Base-by-base conservation (phyloP, 2,113 vertebrate genomes). In the Leiothrix lutea region DNA sequence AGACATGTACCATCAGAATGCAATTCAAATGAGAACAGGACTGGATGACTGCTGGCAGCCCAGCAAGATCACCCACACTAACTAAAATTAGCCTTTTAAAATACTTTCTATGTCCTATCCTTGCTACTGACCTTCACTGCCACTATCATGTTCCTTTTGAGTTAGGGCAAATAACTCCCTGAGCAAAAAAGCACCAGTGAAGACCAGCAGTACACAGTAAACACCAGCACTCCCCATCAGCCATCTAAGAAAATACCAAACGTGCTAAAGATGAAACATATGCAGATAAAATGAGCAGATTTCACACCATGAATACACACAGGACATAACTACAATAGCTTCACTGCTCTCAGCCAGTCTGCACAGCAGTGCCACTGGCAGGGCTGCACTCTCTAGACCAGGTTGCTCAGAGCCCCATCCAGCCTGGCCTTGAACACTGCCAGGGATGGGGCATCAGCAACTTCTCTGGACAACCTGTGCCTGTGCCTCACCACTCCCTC, bases 71-170 rank as follows among this genome's bases (percentile, higher is more conserved):
- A 88, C 42, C 86, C 86, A 93, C 75, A 62, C 86, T 79, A 93
- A 94, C 92, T 96, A 95, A 96, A 96, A 96, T 94, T 90, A 92
- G 90, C 71, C 93, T 93, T 91, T 95, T 91, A 79, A 94, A 97
- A 96, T 80, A 83, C 86, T 70, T 92, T 35, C 47, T 80, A 20
- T 19, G 45, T 65, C 58, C 66, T 87, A 38, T 61, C 67, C 75
- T 93, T 92, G 66, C 71, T 62, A 50, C 35, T 93, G 88, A 97
- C 92, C 92, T 95, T 96, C 94, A 86, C 35, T 86, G 66, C 24
- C 2, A 9, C 82, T 88, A 87, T 85, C 73, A 33, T 0, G 3
- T 53, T 95, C 74, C 92, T 73, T 88, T 42, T 33, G 50, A 83
- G 75, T 77, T 80, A 58, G 15, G 21, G n/a, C 45, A 93, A 95